Evolutionary conservation across 2,113 vertebrate genomes (phyloP).

Genomic region (Myocastor coypus): DNA sequence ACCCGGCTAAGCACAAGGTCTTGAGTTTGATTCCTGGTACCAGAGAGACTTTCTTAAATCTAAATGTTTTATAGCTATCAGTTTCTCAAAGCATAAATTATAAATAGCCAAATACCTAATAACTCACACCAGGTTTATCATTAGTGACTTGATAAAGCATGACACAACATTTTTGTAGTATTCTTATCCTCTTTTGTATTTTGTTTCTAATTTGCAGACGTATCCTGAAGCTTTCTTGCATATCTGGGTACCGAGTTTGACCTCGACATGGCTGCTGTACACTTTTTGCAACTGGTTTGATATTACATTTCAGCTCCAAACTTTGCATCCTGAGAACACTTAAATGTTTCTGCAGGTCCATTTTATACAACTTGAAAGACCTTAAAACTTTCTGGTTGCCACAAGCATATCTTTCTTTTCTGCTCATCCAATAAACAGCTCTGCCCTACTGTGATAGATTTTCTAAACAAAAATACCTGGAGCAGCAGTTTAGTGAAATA

Average conservation of each 20-base stretch:
- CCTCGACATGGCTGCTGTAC: constrained; percentile 90
- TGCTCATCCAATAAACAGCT: constrained; percentile 82
- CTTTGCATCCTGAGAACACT: too few relatives aligned
- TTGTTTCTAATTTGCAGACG: constrained; percentile 87
- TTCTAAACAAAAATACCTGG: constrained; percentile 79
- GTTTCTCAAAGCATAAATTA: constrained; percentile 36
- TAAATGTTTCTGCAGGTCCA: constrained; percentile 81
- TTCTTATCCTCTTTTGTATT: constrained; percentile 32
- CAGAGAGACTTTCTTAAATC: constrained; percentile 61
- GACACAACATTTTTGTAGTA: neutral
- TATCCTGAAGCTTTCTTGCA: constrained; percentile 91
- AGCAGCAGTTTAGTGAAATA: constrained; percentile 80
- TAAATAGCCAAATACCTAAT: neutral
- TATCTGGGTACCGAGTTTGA: constrained; percentile 86
- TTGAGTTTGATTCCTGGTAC: too few relatives aligned
- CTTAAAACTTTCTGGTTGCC: constrained; percentile 81
- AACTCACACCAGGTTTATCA: constrained; percentile 28
- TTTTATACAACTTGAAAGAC: constrained; percentile 83
- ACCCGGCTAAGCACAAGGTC: too few relatives aligned
- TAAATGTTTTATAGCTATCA: constrained; percentile 17
- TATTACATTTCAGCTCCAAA: constrained; percentile 86
- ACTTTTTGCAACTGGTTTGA: constrained; percentile 87
- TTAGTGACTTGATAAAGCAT: neutral
- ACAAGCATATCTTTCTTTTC: constrained; percentile 84
- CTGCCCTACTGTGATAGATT: constrained; percentile 82